These are phyloP conservation scores for Athrips mouffetella DNA, from an alignment of 2,888 invertebrate genomes.

Conservation along the genomic window DNA sequence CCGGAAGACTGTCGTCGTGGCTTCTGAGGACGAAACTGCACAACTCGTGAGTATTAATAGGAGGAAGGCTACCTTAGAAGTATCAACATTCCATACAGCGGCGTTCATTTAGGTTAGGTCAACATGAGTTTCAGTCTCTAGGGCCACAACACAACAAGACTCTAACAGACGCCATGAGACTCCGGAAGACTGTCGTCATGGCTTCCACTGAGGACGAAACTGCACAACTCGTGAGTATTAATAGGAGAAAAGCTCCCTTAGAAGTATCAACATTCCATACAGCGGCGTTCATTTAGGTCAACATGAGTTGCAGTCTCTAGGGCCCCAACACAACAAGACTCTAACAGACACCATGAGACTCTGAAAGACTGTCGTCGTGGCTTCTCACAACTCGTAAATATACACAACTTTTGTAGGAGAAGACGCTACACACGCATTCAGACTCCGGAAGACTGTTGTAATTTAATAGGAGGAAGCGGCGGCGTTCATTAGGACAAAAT, in stretches of 20 bases:
- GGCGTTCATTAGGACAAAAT: no score
- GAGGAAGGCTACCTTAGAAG: no score
- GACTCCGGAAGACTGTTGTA: no score
- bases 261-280: not conserved
- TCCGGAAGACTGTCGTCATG: constrained; percentile 83
- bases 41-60: constrained; percentile 83
- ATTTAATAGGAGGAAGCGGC: no score
- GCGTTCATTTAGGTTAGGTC: constrained; percentile 85
- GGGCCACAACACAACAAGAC: constrained; percentile 80
- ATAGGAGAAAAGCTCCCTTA: not conserved
- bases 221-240: constrained; percentile 81
- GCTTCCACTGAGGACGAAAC: constrained; percentile 89
- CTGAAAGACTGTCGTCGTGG: no score
- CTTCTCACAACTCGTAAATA: no score
- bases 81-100: constrained; percentile 92
- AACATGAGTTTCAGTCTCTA: constrained; percentile 83
- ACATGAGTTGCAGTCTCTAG: constrained; percentile 53
- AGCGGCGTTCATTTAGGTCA: no score
- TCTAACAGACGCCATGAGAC: constrained; percentile 78
- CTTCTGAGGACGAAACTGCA: constrained; percentile 89
- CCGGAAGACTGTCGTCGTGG: no score
- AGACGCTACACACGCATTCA: no score
- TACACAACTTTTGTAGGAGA: no score
- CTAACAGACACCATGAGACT: no score
- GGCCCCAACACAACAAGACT: no score